Evolutionary conservation across 2,113 vertebrate species (phyloP).

Genomic region (Pyxicephalus adspersus): DNA sequence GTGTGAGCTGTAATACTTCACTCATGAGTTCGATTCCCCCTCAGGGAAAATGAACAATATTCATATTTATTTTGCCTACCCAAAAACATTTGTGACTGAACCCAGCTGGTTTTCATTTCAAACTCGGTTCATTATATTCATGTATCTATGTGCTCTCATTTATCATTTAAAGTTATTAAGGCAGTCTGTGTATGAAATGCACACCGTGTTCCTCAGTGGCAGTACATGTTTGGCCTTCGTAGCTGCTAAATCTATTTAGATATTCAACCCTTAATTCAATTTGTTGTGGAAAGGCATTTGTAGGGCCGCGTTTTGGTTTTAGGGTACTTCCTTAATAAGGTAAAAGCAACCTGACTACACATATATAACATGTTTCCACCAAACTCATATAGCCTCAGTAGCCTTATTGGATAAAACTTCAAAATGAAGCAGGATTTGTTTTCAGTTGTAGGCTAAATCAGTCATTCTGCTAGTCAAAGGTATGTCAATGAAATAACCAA

Average conservation of each 20-base stretch:
- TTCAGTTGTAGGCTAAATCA: constrained; percentile 9
- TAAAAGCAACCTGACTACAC: constrained; percentile 20
- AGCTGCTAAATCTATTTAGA: constrained; percentile 54
- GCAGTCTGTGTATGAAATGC: constrained; percentile 49
- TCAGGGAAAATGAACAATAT: constrained; percentile 57
- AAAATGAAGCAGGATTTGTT: constrained; percentile 31
- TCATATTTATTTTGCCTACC: constrained; percentile 58
- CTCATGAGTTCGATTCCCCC: constrained; percentile 56
- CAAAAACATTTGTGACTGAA: constrained; percentile 58
- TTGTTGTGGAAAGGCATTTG: constrained; percentile 29
- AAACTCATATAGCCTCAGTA: not conserved
- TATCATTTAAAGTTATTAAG: constrained; percentile 56
- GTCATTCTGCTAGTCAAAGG: not conserved
- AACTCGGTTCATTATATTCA: constrained; percentile 56
- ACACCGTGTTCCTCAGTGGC: constrained; percentile 41
- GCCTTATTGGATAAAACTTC: constrained; percentile 25
- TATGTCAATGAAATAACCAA: constrained; percentile 20
- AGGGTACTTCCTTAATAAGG: constrained; percentile 29
- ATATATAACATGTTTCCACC: not conserved
- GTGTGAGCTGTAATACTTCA: constrained; percentile 56
- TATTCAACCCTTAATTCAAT: constrained; percentile 50
- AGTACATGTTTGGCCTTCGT: constrained; percentile 38
- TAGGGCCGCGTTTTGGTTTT: constrained; percentile 22
- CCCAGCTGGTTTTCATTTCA: constrained; percentile 57
- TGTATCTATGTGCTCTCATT: constrained; percentile 51